Conservation (phyloP, 1,140 invertebrate species). For the Drosophila hydei region DNA sequence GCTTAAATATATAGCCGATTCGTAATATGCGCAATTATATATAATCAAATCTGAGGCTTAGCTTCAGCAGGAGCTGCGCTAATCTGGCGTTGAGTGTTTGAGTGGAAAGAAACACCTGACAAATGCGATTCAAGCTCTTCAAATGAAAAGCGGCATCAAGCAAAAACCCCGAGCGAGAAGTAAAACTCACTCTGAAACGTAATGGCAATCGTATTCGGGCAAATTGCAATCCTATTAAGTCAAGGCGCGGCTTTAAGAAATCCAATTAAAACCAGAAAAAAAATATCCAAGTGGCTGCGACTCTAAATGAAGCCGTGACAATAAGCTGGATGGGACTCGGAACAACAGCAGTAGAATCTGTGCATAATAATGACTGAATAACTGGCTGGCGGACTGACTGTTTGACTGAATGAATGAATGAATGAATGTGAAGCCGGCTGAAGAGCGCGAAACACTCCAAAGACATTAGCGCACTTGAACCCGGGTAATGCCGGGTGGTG, state of each 20-base stretch:
- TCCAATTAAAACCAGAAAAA: conserved; percentile 65
- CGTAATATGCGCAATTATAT: not conserved
- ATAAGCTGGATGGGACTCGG: conserved; percentile 35
- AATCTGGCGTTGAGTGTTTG: too few species aligned
- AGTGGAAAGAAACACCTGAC: not conserved
- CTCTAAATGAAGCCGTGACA: conserved; percentile 38
- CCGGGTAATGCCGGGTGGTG: not conserved
- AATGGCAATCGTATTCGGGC: conserved; percentile 56
- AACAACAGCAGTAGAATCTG: conserved; percentile 49
- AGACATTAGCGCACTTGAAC: conserved; percentile 80
- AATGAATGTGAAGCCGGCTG: conserved; percentile 40
- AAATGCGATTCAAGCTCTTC: not conserved
- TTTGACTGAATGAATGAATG: conserved; percentile 27
- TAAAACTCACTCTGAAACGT: conserved; percentile 2
- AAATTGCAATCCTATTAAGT: conserved; percentile 72
- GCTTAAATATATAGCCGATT: not conserved
- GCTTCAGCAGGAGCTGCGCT: not conserved
- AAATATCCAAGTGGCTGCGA: conserved; percentile 2
- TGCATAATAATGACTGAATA: conserved; percentile 61
- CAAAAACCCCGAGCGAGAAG: too few species aligned
- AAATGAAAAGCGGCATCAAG: not conserved
- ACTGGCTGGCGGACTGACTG: conserved; percentile 15
- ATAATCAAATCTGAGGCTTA: conserved; percentile 1
- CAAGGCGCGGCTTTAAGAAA: conserved; percentile 77
- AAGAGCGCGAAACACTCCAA: conserved; percentile 79